These are phyloP conservation scores for Leptura quadrifasciata DNA, from an alignment of 2,888 invertebrate genomes.

Conservation along the genomic window DNA sequence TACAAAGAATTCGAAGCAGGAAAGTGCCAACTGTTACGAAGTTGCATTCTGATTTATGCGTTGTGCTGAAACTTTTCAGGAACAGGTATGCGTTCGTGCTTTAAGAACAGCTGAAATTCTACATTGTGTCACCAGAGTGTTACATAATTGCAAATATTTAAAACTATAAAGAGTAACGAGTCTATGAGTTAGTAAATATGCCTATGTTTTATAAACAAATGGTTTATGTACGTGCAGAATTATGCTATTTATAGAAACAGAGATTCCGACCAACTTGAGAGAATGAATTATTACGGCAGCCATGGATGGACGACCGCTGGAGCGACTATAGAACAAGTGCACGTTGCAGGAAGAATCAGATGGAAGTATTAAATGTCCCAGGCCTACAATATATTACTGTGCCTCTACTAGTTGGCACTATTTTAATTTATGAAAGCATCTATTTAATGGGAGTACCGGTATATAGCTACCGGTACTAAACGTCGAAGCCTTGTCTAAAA, in stretches of 20 bases:
- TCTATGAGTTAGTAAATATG: conserved; percentile 37
- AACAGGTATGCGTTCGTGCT: conserved; percentile 15
- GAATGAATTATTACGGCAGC: conserved; percentile 36
- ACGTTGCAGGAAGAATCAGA: conserved; percentile 24
- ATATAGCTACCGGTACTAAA: no score
- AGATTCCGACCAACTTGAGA: conserved; percentile 37
- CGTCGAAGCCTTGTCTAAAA: no score
- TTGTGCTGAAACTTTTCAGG: background rate
- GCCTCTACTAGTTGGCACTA: no score
- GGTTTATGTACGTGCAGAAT: conserved; percentile 42
- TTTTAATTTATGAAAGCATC: no score
- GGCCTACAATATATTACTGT: background rate
- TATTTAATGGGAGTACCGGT: no score
- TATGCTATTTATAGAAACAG: conserved; percentile 40
- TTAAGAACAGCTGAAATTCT: conserved; percentile 32
- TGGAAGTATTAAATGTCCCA: conserved; percentile 1
- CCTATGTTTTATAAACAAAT: conserved; percentile 39
- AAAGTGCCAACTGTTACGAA: background rate
- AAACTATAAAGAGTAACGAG: conserved; percentile 28
- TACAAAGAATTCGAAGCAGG: no score
- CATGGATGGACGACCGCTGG: conserved; percentile 20
- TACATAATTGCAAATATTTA: conserved; percentile 38
- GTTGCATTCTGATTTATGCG: conserved; percentile 14
- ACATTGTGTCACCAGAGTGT: conserved; percentile 13
- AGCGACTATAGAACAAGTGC: conserved; percentile 31